Conservation (phyloP, 2,797 vertebrate genomes). For the Phaenicophaeus curvirostris region DNA sequence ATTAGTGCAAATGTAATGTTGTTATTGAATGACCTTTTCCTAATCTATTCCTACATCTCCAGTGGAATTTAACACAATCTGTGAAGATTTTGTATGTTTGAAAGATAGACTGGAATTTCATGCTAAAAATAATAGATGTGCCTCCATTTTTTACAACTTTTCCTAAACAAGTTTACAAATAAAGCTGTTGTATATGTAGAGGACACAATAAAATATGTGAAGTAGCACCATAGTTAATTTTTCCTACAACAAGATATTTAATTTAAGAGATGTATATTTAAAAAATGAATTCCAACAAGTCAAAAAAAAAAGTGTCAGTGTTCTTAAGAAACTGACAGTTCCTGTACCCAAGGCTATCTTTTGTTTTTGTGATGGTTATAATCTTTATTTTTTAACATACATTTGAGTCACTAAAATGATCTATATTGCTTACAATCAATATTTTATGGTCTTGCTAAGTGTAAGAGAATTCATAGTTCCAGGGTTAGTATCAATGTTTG, state of each 20-base stretch:
- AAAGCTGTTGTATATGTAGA: not conserved
- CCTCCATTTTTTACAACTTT: not conserved
- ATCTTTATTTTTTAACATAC: not conserved
- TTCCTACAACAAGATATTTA: not conserved
- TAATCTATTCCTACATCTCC: not conserved
- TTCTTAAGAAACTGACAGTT: not conserved
- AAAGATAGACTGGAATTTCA: not conserved
- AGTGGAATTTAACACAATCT: not conserved
- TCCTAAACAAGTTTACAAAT: not conserved
- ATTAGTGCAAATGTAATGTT: not conserved
- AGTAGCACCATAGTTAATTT: not conserved
- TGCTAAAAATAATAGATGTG: not conserved
- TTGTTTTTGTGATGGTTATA: not conserved
- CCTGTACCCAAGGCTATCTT: not conserved
- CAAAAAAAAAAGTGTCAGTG: not conserved
- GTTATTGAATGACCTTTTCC: conserved; percentile 33
- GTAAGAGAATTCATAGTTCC: not conserved
- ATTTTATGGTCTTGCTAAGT: not conserved
- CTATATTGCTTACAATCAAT: not conserved
- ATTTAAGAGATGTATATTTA: not conserved
- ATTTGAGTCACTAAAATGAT: not conserved
- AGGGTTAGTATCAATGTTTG: not conserved
- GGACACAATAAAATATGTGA: not conserved
- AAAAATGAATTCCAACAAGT: not conserved
- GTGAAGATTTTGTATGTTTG: not conserved